Conservation (phyloP, 2,113 vertebrate genomes). For the Anoplopoma fimbria region DNA sequence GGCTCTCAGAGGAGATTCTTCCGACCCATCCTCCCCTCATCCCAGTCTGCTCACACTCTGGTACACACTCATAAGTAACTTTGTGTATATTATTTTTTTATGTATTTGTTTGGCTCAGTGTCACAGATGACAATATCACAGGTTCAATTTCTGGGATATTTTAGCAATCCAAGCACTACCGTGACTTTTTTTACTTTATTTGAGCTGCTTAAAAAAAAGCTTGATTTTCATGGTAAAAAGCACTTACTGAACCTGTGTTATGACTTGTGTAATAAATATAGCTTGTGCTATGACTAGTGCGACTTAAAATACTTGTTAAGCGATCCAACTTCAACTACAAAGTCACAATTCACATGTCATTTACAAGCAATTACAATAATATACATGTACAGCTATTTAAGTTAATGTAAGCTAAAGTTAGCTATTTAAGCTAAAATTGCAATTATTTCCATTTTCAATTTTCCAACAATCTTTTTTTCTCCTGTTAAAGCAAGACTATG, state of each 20-base stretch:
- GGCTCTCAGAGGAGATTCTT: conserved; percentile 90
- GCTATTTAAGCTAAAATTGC: neutral
- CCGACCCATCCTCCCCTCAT: conserved; percentile 88
- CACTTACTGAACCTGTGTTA: neutral
- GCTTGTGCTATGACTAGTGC: neutral
- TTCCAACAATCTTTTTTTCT: neutral
- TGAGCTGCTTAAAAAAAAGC: neutral
- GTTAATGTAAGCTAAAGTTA: no score
- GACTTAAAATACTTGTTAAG: neutral
- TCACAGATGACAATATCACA: neutral
- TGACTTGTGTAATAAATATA: neutral
- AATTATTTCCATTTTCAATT: neutral
- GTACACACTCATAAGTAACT: conserved; percentile 66
- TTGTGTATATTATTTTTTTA: neutral
- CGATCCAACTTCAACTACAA: neutral
- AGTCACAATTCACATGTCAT: neutral
- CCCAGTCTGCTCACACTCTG: conserved; percentile 82
- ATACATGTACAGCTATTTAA: neutral
- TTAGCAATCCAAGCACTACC: neutral
- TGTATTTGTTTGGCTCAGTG: neutral
- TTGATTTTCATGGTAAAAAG: neutral
- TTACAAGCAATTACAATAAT: neutral
- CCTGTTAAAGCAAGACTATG: no score
- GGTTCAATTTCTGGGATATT: neutral
- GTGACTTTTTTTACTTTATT: neutral